Evolutionary conservation across 2,113 vertebrate species (phyloP).

Genomic region (Corapipo altera): DNA sequence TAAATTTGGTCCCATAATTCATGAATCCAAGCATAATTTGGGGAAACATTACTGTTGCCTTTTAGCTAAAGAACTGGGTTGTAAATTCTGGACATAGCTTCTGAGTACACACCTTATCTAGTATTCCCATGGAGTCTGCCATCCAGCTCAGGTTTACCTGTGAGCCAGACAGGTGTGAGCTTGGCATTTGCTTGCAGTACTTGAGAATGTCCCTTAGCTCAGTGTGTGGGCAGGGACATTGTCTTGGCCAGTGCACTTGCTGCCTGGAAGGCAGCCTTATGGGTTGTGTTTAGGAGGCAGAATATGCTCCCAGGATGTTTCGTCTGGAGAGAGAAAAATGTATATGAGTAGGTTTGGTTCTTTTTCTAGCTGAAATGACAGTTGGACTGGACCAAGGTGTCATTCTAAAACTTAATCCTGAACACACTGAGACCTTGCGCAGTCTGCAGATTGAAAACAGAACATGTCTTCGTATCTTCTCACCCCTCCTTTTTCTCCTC

Average conservation of each 20-base stretch:
- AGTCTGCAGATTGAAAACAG: not conserved
- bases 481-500: not conserved
- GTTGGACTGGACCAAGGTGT: not conserved
- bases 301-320: not conserved
- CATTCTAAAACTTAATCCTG: not conserved
- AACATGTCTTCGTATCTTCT: not conserved
- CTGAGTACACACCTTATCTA: not conserved
- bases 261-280: not conserved
- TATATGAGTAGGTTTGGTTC: not conserved
- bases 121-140: not conserved
- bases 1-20: not conserved
- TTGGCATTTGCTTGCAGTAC: accelerated
- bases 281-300: not conserved
- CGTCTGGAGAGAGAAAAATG: accelerated
- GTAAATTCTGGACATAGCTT: not conserved
- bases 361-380: not conserved
- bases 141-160: not conserved
- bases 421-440: not conserved
- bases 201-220: not conserved
- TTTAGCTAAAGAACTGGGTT: not conserved
- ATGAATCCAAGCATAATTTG: not conserved
- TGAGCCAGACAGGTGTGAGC: accelerated
- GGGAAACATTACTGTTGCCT: not conserved
- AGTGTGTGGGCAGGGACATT: not conserved
- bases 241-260: not conserved